phyloP scores from a whole-genome alignment of 2,888 invertebrate species.

The Tiliacea citrago region DNA sequence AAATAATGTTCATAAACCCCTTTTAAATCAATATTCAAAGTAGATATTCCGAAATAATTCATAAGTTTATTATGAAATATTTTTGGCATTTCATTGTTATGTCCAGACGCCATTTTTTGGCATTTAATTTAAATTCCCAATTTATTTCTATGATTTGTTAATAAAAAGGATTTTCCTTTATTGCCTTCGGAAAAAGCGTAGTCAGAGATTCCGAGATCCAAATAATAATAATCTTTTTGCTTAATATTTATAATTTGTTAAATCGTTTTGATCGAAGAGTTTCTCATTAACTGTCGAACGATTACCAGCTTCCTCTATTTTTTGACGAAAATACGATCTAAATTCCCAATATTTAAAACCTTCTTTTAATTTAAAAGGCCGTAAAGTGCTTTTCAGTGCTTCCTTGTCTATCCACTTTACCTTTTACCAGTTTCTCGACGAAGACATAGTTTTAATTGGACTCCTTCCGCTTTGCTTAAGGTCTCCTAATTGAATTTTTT shows the following conservation, averaged over 20 bases:
- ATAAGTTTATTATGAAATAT: constrained; percentile 2
- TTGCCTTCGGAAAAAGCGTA: neutral
- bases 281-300: constrained; percentile 67
- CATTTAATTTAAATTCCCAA: constrained; percentile 52
- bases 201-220: constrained; percentile 11
- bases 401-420: constrained; percentile 77
- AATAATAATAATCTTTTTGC: constrained; percentile 21
- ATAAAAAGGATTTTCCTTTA: constrained; percentile 25
- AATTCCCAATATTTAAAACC: constrained; percentile 73
- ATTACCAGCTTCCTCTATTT: constrained; percentile 58
- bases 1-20: neutral
- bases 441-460: constrained; percentile 87
- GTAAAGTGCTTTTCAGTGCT: constrained; percentile 79
- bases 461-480: constrained; percentile 81
- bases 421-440: constrained; percentile 74
- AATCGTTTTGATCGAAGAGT: constrained; percentile 50
- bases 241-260: constrained; percentile 52
- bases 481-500: constrained; percentile 82
- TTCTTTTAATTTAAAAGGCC: constrained; percentile 77
- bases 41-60: neutral
- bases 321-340: constrained; percentile 68
- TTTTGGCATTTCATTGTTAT: constrained; percentile 4
- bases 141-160: constrained; percentile 31
- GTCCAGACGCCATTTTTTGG: neutral
- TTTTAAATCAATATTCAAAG: neutral